These are phyloP conservation scores for Aselliscus stoliczkanus DNA, from an alignment of 2,797 vertebrate genomes.

Conservation along the genomic window DNA sequence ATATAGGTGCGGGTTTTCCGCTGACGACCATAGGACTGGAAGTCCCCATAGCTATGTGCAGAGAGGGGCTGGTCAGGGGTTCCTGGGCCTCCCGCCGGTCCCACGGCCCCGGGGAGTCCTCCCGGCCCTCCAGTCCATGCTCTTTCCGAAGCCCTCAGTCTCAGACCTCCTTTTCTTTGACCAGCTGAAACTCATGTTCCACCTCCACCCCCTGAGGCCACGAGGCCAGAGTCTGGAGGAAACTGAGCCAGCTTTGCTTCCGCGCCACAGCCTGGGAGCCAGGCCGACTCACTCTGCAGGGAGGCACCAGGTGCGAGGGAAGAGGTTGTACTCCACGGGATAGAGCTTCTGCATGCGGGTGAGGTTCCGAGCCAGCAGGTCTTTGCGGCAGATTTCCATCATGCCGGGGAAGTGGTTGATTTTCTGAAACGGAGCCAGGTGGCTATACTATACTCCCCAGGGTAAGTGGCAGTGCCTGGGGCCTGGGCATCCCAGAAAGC, in stretches of 20 bases:
- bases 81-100: not conserved
- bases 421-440: slow-evolving; percentile 78
- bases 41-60: slow-evolving; percentile 80
- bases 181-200: not conserved
- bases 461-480: not conserved
- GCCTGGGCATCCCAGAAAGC: not conserved
- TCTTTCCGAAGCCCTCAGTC: not conserved
- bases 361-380: slow-evolving; percentile 84
- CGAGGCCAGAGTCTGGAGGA: not conserved
- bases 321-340: slow-evolving; percentile 82
- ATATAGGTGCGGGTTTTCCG: slow-evolving; percentile 79
- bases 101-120: not conserved
- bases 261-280: rapidly evolving
- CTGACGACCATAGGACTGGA: slow-evolving; percentile 77
- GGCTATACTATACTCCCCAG: not conserved
- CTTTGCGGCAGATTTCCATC: slow-evolving; percentile 86
- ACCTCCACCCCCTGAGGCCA: not conserved
- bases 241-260: not conserved
- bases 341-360: slow-evolving; percentile 84
- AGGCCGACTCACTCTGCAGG: slow-evolving; percentile 80
- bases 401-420: slow-evolving; percentile 88
- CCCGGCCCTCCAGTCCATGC: not conserved
- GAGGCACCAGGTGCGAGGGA: slow-evolving; percentile 85
- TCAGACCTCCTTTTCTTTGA: slow-evolving; percentile 21
- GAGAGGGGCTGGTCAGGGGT: slow-evolving; percentile 7